Evolutionary conservation across 1,140 invertebrate genomes (phyloP).

Genomic region (Caenorhabditis tropicalis): DNA sequence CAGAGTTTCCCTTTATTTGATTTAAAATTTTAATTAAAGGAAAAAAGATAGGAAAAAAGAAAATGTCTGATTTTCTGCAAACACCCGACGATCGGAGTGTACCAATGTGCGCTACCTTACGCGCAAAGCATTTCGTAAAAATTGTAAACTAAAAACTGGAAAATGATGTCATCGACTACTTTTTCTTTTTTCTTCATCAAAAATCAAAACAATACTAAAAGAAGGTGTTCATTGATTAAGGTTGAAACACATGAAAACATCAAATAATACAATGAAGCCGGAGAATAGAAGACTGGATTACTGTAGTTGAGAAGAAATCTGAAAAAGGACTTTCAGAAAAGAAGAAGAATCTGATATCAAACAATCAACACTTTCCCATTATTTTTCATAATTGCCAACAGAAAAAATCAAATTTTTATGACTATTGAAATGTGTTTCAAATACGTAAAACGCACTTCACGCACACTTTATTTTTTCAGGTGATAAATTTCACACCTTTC

Average conservation of each 20-base stretch:
- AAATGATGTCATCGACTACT: background rate
- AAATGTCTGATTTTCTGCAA: background rate
- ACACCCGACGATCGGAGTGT: background rate
- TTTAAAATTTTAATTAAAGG: no score
- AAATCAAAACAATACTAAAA: background rate
- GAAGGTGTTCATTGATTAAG: background rate
- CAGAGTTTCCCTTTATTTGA: no score
- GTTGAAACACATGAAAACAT: background rate
- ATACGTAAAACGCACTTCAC: background rate
- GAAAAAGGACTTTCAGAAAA: no score
- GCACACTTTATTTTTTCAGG: slow-evolving; percentile 12
- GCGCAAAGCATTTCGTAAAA: background rate
- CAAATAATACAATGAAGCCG: background rate
- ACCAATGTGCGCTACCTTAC: background rate
- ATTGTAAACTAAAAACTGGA: background rate
- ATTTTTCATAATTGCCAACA: no score
- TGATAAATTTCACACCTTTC: slow-evolving; percentile 33
- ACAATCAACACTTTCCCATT: no score
- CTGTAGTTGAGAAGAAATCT: no score
- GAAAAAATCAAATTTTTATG: background rate
- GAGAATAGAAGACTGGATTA: no score
- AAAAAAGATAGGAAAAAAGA: no score
- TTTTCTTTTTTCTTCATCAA: background rate
- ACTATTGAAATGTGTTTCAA: no score
- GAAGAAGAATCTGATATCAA: background rate